Evolutionary conservation across 2,113 vertebrate genomes (phyloP).

Genomic region (Crotalus tigris): DNA sequence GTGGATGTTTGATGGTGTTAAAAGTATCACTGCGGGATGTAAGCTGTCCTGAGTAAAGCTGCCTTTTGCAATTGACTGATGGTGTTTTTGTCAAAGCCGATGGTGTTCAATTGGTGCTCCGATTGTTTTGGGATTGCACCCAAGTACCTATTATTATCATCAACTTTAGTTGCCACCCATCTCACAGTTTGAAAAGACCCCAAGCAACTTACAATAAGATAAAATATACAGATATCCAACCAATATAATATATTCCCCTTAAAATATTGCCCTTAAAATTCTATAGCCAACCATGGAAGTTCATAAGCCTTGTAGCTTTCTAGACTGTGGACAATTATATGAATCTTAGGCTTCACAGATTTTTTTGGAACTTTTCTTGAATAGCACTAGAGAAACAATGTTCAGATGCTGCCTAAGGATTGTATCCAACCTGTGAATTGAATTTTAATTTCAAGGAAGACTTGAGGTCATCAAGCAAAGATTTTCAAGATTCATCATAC

Average conservation of each 20-base stretch:
- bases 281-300: not conserved
- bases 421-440: not conserved
- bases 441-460: not conserved
- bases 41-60: not conserved
- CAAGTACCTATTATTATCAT: not conserved
- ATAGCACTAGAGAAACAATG: not conserved
- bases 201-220: not conserved
- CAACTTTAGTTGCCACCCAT: not conserved
- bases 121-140: not conserved
- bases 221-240: not conserved
- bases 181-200: not conserved
- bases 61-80: not conserved
- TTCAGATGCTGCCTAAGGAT: not conserved
- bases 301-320: not conserved
- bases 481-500: not conserved
- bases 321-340: not conserved
- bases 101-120: not conserved
- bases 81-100: not conserved
- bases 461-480: not conserved
- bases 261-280: not conserved
- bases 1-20: not conserved
- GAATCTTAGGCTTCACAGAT: not conserved
- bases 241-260: not conserved
- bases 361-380: not conserved
- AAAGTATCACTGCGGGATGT: not conserved